Base-by-base conservation (phyloP, 1,140 invertebrate genomes). In the Orussus abietinus region DNA sequence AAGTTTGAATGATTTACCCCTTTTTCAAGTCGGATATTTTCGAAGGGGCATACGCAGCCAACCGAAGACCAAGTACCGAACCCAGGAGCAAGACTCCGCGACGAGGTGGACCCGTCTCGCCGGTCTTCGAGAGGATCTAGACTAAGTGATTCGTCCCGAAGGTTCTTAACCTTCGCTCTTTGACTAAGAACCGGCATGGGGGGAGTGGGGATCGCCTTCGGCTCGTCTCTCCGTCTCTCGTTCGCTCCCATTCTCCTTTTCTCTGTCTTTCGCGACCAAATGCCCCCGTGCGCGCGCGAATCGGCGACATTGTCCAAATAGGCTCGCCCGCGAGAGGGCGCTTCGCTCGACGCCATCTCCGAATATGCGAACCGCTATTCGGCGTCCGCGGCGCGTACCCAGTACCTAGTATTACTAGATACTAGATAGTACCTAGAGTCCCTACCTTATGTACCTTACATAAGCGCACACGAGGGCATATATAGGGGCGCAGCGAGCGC, bases 341-440 rank as follows among this genome's bases (percentile, higher is more conserved):
- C 42, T 47, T 53, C 49, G 47, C 47, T 48, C 55, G 41, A 51
- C 49, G 47, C 57, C 66, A 67, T 67, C 66, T 67, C 63, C 54
- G 66, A 69, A 68, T 70, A 72, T 66, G 67, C 62, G 64, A 62
- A 65, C 59, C 66, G 62, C 68, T 71, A 71, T 71, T 71, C 61
- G 61, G 61, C 57, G 58, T 68, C 59, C 62, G 51, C 53, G 45
- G 47, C 51, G 49, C 50, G 57, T 61, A 64, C 57, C 64, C 62
- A 66, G 62, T 59, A 59, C 58, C 54, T 57, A 57, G 61, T 66
- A 68, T 69, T 70, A 69, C 59, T 57, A 62, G 64, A 66, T 69
- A 66, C 57, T 53, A 64, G 62, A 63, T 65, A 65, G 34, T 59
- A 59, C 50, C 52, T 48, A 49, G 48, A 49, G 45, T 45, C 54